Percentiles rank a stretch among this genome's conserved stretches.
These are phyloP conservation scores for Mycteria americana DNA, from an alignment of 2,797 vertebrate species.

Conservation along the genomic window DNA sequence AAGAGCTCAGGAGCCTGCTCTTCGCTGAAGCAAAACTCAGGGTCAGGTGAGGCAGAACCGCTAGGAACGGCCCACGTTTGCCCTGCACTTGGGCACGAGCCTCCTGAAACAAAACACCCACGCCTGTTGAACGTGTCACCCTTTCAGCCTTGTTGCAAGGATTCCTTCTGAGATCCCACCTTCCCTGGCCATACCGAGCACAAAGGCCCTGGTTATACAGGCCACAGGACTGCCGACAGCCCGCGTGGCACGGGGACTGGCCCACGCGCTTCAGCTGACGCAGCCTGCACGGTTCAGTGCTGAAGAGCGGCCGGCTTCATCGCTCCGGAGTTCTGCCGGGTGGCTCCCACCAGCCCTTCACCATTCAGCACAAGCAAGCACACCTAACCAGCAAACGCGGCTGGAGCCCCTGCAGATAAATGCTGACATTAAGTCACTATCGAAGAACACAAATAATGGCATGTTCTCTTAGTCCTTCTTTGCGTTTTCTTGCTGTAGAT, in stretches of 20 bases:
- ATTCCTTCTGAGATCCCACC: not conserved
- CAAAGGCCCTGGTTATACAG: not conserved
- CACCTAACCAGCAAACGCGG: not conserved
- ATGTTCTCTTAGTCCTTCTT: not conserved
- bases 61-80: not conserved
- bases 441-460: not conserved
- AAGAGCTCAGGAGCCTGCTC: not conserved
- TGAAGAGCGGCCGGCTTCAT: not conserved
- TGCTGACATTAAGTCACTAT: fast-evolving
- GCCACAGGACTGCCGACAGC: not conserved
- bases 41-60: not conserved
- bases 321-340: not conserved
- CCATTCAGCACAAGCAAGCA: not conserved
- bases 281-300: not conserved
- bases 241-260: not conserved
- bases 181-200: not conserved
- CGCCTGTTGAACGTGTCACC: not conserved
- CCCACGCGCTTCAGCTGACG: fast-evolving
- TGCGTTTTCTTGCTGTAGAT: not conserved
- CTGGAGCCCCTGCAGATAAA: not conserved
- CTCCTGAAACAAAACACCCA: not conserved
- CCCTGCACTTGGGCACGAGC: not conserved
- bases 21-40: not conserved
- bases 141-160: not conserved
- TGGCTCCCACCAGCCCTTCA: not conserved